Evolutionary conservation across 2,888 invertebrate species (phyloP).

Genomic region (Neoascia interrupta): DNA sequence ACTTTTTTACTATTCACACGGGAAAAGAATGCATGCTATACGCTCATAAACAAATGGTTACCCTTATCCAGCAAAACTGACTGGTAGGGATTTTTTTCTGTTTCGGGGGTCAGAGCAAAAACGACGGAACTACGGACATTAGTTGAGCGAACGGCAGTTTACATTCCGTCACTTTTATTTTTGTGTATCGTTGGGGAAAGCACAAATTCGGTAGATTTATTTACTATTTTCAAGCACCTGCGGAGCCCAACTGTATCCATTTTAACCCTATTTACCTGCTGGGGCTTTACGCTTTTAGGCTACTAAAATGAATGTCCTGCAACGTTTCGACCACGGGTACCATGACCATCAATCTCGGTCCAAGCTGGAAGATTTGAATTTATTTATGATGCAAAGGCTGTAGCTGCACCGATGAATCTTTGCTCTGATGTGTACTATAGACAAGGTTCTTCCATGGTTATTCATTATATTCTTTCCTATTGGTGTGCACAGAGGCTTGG

Average conservation of each 20-base stretch:
- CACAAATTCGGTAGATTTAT: conserved; percentile 42
- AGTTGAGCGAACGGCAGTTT: conserved; percentile 49
- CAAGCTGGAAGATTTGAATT: conserved; percentile 50
- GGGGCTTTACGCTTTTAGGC: conserved; percentile 13
- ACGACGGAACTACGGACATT: conserved; percentile 63
- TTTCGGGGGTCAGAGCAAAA: conserved; percentile 4
- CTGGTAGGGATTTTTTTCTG: background rate
- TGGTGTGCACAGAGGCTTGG: conserved; percentile 9
- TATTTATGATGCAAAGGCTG: conserved; percentile 53
- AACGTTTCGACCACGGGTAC: conserved; percentile 31
- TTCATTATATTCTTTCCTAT: conserved; percentile 28
- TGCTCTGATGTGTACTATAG: background rate
- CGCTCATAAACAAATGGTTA: conserved; percentile 61
- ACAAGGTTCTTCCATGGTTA: conserved; percentile 24
- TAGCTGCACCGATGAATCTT: background rate
- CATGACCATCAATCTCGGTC: conserved; percentile 47
- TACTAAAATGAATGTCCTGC: conserved; percentile 19
- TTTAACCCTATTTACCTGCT: conserved; percentile 42
- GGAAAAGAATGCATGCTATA: conserved; percentile 59
- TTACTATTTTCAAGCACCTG: conserved; percentile 45
- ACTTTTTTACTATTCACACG: conserved; percentile 11
- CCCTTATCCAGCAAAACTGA: conserved; percentile 23
- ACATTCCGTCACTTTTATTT: conserved; percentile 62
- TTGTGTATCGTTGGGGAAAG: conserved; percentile 14
- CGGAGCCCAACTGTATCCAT: conserved; percentile 44